Percentiles rank a stretch among this genome's conserved stretches.
Evolutionary conservation across 2,888 invertebrate genomes (phyloP).

Genomic region (Apodemia duryi): DNA sequence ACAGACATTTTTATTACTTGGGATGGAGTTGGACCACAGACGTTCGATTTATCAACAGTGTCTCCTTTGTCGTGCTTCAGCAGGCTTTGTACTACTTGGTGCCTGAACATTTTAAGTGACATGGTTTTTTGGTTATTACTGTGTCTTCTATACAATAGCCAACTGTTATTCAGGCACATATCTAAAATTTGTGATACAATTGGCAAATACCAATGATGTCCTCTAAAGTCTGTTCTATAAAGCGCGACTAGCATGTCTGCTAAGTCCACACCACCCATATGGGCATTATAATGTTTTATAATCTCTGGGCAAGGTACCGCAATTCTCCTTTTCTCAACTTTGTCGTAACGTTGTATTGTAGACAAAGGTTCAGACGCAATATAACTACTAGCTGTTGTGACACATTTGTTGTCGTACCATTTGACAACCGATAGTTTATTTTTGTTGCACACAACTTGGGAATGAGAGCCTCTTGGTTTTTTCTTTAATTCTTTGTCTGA

Average conservation of each 20-base stretch:
- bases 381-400: constrained; percentile 8
- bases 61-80: too few relatives aligned
- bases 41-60: not conserved
- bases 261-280: constrained; percentile 18
- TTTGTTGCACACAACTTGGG: constrained; percentile 26
- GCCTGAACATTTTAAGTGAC: not conserved
- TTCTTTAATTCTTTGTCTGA: constrained; percentile 25
- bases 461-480: constrained; percentile 25
- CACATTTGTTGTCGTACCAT: constrained; percentile 22
- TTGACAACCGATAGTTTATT: constrained; percentile 30
- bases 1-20: constrained; percentile 3
- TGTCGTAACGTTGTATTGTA: constrained; percentile 28
- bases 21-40: not conserved
- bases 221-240: constrained; percentile 13
- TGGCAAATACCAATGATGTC: constrained; percentile 14
- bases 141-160: constrained; percentile 24
- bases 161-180: constrained; percentile 19
- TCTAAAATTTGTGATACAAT: constrained; percentile 21
- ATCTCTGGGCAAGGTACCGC: constrained; percentile 24
- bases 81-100: too few relatives aligned
- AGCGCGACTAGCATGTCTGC: constrained; percentile 21
- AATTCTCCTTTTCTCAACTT: constrained; percentile 18
- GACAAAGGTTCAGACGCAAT: constrained; percentile 12
- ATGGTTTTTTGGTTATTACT: not conserved
- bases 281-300: constrained; percentile 29